Evolutionary conservation across 2,113 vertebrate genomes (phyloP), one percentile per base, ranked within the genome.

Genomic region (Coregonus clupeaformis): DNA sequence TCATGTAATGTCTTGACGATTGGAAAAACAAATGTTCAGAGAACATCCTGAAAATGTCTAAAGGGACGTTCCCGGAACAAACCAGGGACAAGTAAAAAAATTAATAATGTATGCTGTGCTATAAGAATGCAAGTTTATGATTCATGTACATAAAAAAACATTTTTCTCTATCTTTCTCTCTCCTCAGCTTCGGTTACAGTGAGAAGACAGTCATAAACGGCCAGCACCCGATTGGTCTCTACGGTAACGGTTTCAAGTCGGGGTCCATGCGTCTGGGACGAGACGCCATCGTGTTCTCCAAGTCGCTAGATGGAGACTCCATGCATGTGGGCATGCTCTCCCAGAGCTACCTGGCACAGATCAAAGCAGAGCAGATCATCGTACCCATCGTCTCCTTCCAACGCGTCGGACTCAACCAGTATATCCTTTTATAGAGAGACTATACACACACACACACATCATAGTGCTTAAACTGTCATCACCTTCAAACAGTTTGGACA

Each of bases 231-330:
- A 95, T 99, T 77, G 97, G 98, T 5, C 83, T 97, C 12, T 99
- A 98, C 32, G 98, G 98, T 20, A 99, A 99, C 22, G 98, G 97
- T 2, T 99, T 99, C 93, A 99, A 99, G 82, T 99, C 98, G 0
- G 98, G 98, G 1, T 97, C 97, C 45, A 99, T 99, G 97, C 95
- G 97, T 42, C 92, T 99, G 68, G 98, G 97, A 18, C 95, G 82
- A 90, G 98, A 99, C 11, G 95, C 95, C 42, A 93, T 99, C 0
- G 95, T 99, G 52, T 97, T 99, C 82, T 98, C 96, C 52, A 98
- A 95, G 83, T 96, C 95, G 0, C 92, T 86, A 30, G 91, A 86
- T 1, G 82, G 86, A 30, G 91, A 86, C 1, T 81, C 69, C 7
- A 93, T 94, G 86, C 97, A 94, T 0, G 93, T 99, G 18, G 98